Base-by-base conservation (phyloP, 2,113 vertebrate species). In the Notarius quadriscutis region DNA sequence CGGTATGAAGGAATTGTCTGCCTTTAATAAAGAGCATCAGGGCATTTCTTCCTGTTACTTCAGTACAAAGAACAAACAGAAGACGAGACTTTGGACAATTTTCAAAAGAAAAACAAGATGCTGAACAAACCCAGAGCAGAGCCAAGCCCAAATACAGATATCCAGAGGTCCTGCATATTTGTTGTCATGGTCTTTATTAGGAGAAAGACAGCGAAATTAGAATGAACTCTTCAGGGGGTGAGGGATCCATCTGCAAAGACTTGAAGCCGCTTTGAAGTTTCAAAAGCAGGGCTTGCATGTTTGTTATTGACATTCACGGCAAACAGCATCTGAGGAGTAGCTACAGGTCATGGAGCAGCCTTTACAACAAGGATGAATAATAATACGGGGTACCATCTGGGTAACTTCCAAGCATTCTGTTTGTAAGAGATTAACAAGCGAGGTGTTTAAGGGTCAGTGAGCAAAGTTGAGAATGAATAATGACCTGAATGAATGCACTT, bases 371-470 rank as follows among this genome's bases (percentile, higher is more conserved):
- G 92, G 90, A 89, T 94, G 93, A 95, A 92, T 95, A 95, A 95
- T 95, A 93, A 95, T 92, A 88, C 86, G 88, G 87, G 91, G 90
- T 92, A 87, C 94, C 91, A 91, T 93, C 95, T 93, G 92, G 93
- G 92, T 81, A 93, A 94, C 95, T 95, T 96, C 95, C 95, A 95
- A 96, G 95, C 93, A 91, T 91, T 90, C 91, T 92, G 93, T 95
- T 95, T 94, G 92, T 92, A 90, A 84, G 93, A 93, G 93, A 94
- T 94, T 92, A 94, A 93, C 92, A 94, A 91, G 88, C 89, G 91
- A 89, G 92, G 92, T 91, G 91, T 87, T 90, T 84, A 89, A 83
- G 89, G 94, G 94, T 93, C 93, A 94, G 93, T 89, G 90, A 91
- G 92, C 92, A 91, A 92, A 87, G 92, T 94, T 91, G 74, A 72